Base-by-base conservation (phyloP, 2,797 vertebrate species). In the Acanthornis magna region DNA sequence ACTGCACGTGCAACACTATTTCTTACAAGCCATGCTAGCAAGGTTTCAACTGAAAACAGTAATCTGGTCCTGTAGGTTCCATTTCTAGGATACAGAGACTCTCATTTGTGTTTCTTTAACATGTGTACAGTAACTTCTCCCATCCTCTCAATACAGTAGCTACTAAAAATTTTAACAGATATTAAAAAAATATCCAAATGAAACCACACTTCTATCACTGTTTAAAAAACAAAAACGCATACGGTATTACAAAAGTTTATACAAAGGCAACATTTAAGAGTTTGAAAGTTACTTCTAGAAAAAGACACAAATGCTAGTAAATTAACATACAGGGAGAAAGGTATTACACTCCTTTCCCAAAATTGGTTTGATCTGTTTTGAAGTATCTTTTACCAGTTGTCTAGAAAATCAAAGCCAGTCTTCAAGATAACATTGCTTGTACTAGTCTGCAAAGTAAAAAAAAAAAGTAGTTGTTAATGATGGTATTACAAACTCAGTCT, bases 391-490 rank as follows among this genome's bases (percentile, higher is more conserved):
- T 99, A 99, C 99, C 99, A 99, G 97, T 99, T 99, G 98, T 99
- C 99, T 93, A 99, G 97, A 98, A 99, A 99, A 97, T 99, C 99
- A 88, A 99, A 99, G 79, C 99, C 99, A 2, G 99, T 99, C 99
- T 99, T 99, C 98, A 99, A 98, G 97, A 99, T 97, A 96, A 93
- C 97, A 93, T 92, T 99, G 98, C 98, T 99, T 26, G 98, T 98
- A 96, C 98, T 98, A 91, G 98, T 98, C 99, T 99, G 98, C 14
- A 84, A 88, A 72, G 50, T 51, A 57, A 76, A 36, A 51, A 34
- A 58, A 47, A 82, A 45, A 88, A 3, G 3, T 42, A 38, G 18
- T 65, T 72, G 58, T 78, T 91, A 88, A 63, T 76, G n/a, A 53
- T 2, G 1, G 45, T 32, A 48, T 62, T 81, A 38, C 15, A 76